Conservation (phyloP, 2,113 vertebrate species). For the Tyto alba region DNA sequence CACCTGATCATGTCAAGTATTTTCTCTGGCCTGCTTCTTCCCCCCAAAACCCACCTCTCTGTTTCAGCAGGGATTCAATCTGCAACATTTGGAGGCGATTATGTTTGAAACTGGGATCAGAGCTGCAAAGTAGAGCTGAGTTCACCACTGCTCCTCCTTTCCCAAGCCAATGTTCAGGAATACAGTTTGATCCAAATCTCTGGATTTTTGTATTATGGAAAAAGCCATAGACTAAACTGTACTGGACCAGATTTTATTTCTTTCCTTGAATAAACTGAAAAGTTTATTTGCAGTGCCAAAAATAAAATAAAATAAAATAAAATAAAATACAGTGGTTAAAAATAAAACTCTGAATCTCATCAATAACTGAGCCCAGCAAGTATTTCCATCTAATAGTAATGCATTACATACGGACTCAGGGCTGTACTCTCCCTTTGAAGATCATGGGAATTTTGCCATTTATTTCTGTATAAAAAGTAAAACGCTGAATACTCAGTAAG, state of each 20-base stretch:
- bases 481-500: background rate
- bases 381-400: background rate
- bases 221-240: background rate
- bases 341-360: background rate
- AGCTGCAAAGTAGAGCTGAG: accelerated
- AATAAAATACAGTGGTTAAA: background rate
- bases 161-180: background rate
- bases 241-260: background rate
- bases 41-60: background rate
- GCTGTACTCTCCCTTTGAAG: background rate
- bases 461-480: background rate
- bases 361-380: background rate
- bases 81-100: background rate
- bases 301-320: background rate
- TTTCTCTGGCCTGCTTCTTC: background rate
- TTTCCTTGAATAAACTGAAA: background rate
- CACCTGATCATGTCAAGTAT: accelerated
- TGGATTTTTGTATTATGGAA: background rate
- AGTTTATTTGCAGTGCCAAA: background rate
- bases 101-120: background rate
- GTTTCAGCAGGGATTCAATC: background rate
- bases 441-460: background rate
- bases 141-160: background rate
- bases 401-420: background rate
- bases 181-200: background rate